These are phyloP conservation scores for Acronicta leporina DNA, from an alignment of 2,888 invertebrate species.

Conservation along the genomic window DNA sequence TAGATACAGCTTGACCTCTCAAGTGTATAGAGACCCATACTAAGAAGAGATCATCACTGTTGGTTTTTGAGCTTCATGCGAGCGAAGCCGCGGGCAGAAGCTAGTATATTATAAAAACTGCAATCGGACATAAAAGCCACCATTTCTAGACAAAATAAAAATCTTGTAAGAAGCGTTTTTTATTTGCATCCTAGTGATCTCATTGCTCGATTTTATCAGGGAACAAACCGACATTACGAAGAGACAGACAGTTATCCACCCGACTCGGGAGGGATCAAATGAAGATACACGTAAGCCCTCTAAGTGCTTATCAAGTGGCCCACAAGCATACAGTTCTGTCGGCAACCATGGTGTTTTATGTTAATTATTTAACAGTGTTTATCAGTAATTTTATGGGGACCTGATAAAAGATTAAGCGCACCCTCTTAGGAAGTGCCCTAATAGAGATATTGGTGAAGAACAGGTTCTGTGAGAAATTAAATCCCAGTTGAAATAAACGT, in stretches of 20 bases:
- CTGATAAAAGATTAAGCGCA: conserved; percentile 45
- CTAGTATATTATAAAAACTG: too few species aligned
- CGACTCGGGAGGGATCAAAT: background rate
- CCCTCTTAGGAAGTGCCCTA: conserved; percentile 26
- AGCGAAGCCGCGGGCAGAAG: too few species aligned
- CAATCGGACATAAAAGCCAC: too few species aligned
- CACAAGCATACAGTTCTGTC: conserved; percentile 30
- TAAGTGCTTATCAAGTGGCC: conserved; percentile 52
- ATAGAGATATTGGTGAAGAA: conserved; percentile 36
- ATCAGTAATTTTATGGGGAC: conserved; percentile 51
- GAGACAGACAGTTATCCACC: background rate
- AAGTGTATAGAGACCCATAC: too few species aligned
- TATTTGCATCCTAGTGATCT: too few species aligned
- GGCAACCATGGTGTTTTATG: conserved; percentile 44
- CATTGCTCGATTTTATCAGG: too few species aligned
- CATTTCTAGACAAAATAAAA: too few species aligned
- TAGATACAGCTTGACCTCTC: too few species aligned
- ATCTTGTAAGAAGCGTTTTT: too few species aligned
- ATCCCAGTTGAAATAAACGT: background rate
- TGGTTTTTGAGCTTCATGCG: too few species aligned
- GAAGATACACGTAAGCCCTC: conserved; percentile 29
- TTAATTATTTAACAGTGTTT: conserved; percentile 48
- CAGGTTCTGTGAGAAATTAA: background rate
- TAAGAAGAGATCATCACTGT: too few species aligned
- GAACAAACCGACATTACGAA: background rate